Evolutionary conservation across 2,113 vertebrate species (phyloP).

Genomic region (Psittacus erithacus): DNA sequence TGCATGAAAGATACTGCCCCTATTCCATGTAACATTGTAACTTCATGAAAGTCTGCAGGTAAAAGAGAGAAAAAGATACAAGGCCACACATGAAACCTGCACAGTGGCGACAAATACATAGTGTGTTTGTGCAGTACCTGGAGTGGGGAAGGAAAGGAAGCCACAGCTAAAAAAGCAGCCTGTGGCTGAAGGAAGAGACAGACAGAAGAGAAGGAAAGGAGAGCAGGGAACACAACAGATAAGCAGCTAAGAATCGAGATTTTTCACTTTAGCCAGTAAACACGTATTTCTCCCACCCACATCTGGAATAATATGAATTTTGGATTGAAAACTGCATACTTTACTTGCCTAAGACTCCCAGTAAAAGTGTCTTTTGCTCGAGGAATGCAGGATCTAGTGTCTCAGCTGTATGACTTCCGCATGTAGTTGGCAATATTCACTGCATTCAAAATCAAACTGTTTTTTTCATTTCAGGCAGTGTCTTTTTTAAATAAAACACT

Average conservation of each 20-base stretch:
- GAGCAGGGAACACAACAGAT: neutral
- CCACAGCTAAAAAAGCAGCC: neutral
- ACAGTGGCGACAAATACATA: neutral
- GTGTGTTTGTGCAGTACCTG: neutral
- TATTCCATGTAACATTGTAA: neutral
- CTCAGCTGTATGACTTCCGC: neutral
- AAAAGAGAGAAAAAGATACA: neutral
- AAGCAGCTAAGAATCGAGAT: neutral
- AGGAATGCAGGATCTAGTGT: constrained; percentile 15
- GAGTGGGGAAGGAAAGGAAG: neutral
- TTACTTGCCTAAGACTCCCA: constrained; percentile 38
- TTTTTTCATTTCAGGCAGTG: neutral
- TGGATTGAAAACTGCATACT: constrained; percentile 60
- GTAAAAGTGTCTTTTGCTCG: constrained; percentile 16
- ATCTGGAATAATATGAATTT: constrained; percentile 61
- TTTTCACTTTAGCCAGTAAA: constrained; percentile 39
- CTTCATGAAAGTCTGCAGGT: neutral
- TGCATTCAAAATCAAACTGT: neutral
- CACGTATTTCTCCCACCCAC: constrained; percentile 38
- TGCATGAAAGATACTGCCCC: neutral
- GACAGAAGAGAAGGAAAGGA: neutral
- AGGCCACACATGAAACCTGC: neutral
- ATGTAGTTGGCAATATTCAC: neutral
- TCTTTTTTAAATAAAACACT: neutral
- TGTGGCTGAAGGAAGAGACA: neutral